A percentile compares a stretch with the other conserved stretches of the same genome.
Evolutionary conservation across 2,113 vertebrate genomes (phyloP).

Genomic region (Psephotus haematonotus): DNA sequence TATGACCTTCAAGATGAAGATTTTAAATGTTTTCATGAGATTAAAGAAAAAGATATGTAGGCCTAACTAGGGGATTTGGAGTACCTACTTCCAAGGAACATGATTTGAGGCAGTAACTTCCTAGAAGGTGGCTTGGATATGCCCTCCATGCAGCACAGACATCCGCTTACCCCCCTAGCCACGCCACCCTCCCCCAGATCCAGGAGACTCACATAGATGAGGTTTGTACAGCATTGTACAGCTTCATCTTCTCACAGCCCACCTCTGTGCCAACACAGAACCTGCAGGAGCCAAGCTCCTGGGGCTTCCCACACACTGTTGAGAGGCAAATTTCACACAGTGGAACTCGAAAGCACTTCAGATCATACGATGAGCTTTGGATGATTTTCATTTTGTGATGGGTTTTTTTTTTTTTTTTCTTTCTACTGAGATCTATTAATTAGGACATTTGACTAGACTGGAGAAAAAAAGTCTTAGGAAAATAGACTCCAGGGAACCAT

Average conservation of each 20-base stretch:
- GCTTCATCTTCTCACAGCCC: neutral
- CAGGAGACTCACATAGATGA: neutral
- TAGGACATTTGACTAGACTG: neutral
- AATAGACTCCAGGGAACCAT: neutral
- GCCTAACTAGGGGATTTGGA: neutral
- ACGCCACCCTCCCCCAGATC: neutral
- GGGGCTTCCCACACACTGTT: neutral
- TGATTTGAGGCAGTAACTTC: neutral
- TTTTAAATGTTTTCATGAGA: neutral
- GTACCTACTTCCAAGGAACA: neutral
- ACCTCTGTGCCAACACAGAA: neutral
- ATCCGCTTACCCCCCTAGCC: neutral
- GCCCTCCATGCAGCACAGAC: neutral
- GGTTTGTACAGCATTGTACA: neutral
- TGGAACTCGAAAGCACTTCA: neutral
- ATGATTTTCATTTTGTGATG: neutral
- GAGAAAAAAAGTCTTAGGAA: neutral
- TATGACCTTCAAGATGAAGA: neutral
- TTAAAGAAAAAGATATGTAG: neutral
- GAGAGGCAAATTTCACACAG: neutral
- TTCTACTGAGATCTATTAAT: neutral
- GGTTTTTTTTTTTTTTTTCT: neutral
- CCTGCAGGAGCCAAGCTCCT: neutral
- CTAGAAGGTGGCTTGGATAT: neutral
- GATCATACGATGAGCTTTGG: neutral